These are phyloP conservation scores for Cheiracanthium punctorium DNA, from an alignment of 2,888 invertebrate species.

Conservation along the genomic window DNA sequence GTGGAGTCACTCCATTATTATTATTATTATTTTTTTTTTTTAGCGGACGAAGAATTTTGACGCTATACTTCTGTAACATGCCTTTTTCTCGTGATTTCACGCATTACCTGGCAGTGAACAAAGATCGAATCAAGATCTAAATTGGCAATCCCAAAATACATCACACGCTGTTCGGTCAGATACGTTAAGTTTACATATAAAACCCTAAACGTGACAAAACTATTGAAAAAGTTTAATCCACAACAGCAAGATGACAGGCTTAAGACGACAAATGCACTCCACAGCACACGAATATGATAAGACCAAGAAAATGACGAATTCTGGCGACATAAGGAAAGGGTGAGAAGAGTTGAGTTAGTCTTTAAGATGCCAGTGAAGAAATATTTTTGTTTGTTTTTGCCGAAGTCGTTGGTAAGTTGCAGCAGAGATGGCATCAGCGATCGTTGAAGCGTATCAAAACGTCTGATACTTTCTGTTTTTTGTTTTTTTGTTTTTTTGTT, in stretches of 20 bases:
- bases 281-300: neutral
- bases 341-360: neutral
- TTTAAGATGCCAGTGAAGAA: neutral
- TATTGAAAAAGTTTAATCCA: slow-evolving; percentile 41
- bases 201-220: slow-evolving; percentile 27
- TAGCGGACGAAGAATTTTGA: too few species aligned
- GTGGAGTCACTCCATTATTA: too few species aligned
- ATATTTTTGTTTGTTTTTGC: too few species aligned
- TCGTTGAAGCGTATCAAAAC: neutral
- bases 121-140: too few species aligned
- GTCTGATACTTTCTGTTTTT: neutral
- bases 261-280: slow-evolving; percentile 32
- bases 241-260: slow-evolving; percentile 25
- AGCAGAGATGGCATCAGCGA: neutral
- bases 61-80: too few species aligned
- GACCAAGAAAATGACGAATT: neutral
- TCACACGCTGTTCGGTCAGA: too few species aligned
- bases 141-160: too few species aligned
- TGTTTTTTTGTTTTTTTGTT: neutral
- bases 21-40: too few species aligned
- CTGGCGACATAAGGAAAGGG: neutral
- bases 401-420: neutral
- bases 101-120: too few species aligned
- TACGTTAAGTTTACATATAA: too few species aligned
- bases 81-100: too few species aligned